Conservation (phyloP, 2,888 invertebrate genomes). For the Pyralis farinalis region DNA sequence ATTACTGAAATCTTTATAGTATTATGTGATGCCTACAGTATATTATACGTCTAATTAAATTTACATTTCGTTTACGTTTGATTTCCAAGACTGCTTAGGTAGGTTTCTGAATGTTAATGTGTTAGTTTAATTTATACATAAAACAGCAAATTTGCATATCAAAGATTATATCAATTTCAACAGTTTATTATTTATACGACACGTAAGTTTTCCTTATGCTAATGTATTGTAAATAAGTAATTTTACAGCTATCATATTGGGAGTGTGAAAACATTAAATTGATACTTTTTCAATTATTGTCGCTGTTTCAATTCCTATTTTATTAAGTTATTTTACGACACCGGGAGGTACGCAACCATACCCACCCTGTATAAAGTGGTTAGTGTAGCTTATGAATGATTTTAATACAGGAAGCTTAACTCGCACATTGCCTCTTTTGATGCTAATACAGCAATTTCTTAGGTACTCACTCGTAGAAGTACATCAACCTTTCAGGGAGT, state of each 20-base stretch:
- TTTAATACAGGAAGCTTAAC: too few relatives aligned
- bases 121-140: slow-evolving; percentile 29
- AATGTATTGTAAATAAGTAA: slow-evolving; percentile 38
- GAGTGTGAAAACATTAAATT: slow-evolving; percentile 72
- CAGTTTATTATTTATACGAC: slow-evolving; percentile 10
- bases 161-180: slow-evolving; percentile 37
- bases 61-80: not conserved
- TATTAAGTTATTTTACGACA: slow-evolving; percentile 41
- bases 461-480: too few relatives aligned
- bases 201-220: slow-evolving; percentile 8
- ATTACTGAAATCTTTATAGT: too few relatives aligned
- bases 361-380: too few relatives aligned
- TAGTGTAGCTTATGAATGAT: too few relatives aligned
- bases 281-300: slow-evolving; percentile 59
- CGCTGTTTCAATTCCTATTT: slow-evolving; percentile 61
- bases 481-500: too few relatives aligned
- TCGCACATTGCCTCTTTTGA: too few relatives aligned
- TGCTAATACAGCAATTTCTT: too few relatives aligned
- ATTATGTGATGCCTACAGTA: too few relatives aligned
- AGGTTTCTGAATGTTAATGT: slow-evolving; percentile 15
- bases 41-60: too few relatives aligned
- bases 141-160: slow-evolving; percentile 40
- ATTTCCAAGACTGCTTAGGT: slow-evolving; percentile 13
- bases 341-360: too few relatives aligned
- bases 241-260: slow-evolving; percentile 42